Conservation (phyloP, 2,797 vertebrate genomes). For the Pristis pectinata region DNA sequence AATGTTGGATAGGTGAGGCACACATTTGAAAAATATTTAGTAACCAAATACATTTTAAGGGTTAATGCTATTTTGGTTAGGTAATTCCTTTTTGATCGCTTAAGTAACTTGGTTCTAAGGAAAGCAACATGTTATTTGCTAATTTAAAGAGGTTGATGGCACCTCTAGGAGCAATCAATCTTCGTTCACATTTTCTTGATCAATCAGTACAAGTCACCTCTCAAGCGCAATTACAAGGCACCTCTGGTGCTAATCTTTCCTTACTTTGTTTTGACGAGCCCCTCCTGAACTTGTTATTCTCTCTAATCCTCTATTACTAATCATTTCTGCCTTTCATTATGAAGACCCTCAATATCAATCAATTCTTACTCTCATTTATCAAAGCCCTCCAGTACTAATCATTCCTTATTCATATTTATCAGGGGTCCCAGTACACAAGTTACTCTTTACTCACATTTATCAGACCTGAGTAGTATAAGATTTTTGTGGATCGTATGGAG, state of each 20-base stretch:
- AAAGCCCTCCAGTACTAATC: background rate
- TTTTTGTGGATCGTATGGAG: background rate
- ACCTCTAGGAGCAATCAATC: background rate
- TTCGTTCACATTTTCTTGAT: no score
- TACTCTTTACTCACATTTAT: background rate
- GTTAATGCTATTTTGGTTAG: background rate
- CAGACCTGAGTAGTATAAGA: background rate
- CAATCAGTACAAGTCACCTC: background rate
- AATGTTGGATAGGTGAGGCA: background rate
- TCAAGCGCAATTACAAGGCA: background rate
- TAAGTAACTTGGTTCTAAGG: background rate
- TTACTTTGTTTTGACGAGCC: background rate
- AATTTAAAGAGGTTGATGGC: background rate
- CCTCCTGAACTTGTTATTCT: no score
- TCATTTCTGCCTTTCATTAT: no score
- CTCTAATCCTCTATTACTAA: no score
- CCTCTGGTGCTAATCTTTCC: background rate
- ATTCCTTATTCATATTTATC: background rate
- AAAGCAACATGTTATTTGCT: background rate
- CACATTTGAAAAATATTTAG: background rate
- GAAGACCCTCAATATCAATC: background rate
- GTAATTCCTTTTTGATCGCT: background rate
- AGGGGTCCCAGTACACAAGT: background rate
- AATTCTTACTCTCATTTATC: background rate
- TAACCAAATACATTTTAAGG: background rate